Conservation (phyloP, 2,888 invertebrate genomes). For the Noctua pronuba region DNA sequence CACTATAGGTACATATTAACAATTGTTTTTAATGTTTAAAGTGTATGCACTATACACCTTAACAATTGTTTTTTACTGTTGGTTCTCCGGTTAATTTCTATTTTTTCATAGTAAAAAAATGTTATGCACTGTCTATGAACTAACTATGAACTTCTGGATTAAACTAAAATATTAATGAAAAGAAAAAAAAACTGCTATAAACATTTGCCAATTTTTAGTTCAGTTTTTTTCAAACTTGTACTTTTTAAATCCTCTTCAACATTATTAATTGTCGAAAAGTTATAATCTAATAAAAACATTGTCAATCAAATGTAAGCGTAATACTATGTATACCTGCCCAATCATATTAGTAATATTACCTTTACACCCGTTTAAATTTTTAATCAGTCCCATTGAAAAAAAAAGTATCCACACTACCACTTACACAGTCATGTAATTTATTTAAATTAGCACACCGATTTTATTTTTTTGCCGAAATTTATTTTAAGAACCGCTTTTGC, state of each 20-base stretch:
- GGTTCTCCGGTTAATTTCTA: too few species aligned
- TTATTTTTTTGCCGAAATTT: background rate
- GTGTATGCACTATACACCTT: too few species aligned
- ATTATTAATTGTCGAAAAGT: background rate
- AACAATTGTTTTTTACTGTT: too few species aligned
- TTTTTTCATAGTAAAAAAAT: too few species aligned
- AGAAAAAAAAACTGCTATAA: background rate
- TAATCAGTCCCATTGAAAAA: background rate
- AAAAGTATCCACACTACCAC: background rate
- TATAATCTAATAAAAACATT: too few species aligned
- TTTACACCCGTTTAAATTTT: background rate
- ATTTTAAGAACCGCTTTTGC: constrained; percentile 10
- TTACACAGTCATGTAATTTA: background rate
- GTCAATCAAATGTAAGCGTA: background rate
- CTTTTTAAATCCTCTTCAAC: too few species aligned
- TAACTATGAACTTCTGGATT: background rate
- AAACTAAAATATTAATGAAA: background rate
- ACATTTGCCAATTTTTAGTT: background rate
- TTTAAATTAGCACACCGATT: constrained; percentile 9
- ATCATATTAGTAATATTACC: background rate
- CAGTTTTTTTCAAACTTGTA: background rate
- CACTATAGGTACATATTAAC: too few species aligned
- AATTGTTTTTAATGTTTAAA: too few species aligned
- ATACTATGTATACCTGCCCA: background rate
- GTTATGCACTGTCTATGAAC: background rate